Base-by-base conservation (phyloP, 2,113 vertebrate genomes). In the Vulpes ferrilata region DNA sequence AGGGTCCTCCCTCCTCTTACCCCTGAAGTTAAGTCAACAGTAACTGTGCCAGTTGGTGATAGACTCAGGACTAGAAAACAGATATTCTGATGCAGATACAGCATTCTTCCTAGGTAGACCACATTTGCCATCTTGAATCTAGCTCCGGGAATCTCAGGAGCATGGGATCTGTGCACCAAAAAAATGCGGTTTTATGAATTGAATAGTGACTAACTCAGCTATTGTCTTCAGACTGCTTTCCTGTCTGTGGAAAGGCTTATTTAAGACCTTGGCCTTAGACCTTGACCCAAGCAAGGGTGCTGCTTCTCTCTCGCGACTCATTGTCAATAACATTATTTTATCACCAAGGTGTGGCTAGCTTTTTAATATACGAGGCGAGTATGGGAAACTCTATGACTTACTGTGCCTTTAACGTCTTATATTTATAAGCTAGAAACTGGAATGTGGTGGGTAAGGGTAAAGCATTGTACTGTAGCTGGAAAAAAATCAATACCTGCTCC, bases 401-500 rank as follows among this genome's bases (percentile, higher is more conserved):
- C 78, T 97, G 15, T 95, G 27, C 65, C 87, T 98, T 98, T 98
- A 98, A 98, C 60, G 67, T 98, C 98, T 98, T 97, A 86, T 98
- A 98, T 98, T 98, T 98, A 92, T 59, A 96, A 97, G 62, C 78
- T n/a, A 88, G 93, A 98, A 97, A 88, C 48, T 98, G 85, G 85
- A 95, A 98, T 96, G 88, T 86, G 85, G 87, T 97, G 96, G 96
- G 94, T 82, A 85, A 95, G 71, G 90, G 89, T 97, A 97, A 98
- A 97, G 78, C 88, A 97, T 97, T 98, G 86, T 98, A 98, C 97
- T 98, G 97, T 95, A 98, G 79, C 97, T 98, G 82, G 96, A 86
- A 98, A 90, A 90, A 98, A 98, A 98, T 98, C 98, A 98, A 98
- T 98, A 98, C 88, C 95, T 97, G 90, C 83, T 98, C 74, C 86